A percentile compares a stretch with the other conserved stretches of the same genome.
These are phyloP conservation scores for Prunella himalayana DNA, from an alignment of 2,113 vertebrate genomes.

Conservation along the genomic window DNA sequence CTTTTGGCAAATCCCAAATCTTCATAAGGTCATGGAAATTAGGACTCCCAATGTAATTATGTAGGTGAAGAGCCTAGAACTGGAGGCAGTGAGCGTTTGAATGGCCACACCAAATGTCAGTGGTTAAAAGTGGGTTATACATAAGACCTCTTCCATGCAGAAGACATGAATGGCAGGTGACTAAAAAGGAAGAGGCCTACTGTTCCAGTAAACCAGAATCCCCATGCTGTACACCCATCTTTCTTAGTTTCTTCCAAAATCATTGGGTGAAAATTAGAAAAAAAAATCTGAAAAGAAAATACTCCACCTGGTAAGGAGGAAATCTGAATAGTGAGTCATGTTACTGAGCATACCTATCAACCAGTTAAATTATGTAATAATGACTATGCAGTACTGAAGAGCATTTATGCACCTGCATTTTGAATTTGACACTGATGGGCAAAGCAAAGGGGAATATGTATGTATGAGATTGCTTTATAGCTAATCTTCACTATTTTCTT, in stretches of 20 bases:
- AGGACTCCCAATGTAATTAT: neutral
- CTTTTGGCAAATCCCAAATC: neutral
- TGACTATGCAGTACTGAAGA: neutral
- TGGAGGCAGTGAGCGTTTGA: neutral
- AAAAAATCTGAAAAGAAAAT: neutral
- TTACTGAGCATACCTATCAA: neutral
- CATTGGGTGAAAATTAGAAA: fast-evolving
- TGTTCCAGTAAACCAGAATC: neutral
- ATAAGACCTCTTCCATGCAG: neutral
- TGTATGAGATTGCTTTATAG: neutral
- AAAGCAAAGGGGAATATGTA: neutral
- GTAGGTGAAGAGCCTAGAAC: neutral
- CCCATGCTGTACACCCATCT: neutral
- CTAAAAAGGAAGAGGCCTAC: neutral
- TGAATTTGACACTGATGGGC: slow-evolving; percentile 21
- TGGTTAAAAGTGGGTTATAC: neutral
- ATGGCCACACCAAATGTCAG: neutral
- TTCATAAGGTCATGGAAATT: neutral
- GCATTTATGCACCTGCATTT: slow-evolving; percentile 11
- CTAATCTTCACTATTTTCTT: slow-evolving; percentile 31
- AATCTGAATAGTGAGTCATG: neutral
- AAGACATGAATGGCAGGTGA: neutral
- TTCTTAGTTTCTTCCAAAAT: neutral
- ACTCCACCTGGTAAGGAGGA: neutral
- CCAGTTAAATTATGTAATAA: neutral